Evolutionary conservation across 2,888 invertebrate genomes (phyloP), one percentile per base, ranked within the genome.

Genomic region (Megalurothrips usitatus): DNA sequence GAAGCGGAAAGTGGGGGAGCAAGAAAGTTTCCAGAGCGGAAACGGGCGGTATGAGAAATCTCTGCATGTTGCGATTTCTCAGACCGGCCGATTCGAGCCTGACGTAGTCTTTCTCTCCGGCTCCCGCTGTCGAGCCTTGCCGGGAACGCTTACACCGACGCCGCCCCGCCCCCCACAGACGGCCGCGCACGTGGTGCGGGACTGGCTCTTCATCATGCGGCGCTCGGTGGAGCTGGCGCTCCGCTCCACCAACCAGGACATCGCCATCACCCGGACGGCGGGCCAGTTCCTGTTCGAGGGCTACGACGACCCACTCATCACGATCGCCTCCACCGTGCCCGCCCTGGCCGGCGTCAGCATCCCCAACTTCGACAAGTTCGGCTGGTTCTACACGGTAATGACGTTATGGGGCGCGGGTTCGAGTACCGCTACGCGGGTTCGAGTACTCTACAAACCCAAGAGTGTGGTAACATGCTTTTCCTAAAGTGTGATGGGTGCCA

Each of bases 251-350:
- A 75, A 75, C 28, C 83, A 83, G 52, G 82, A 82, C 34, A 81
- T 84, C 28, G 82, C 82, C 78, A 89, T 92, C 0, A 90, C 91
- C 0, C 93, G 91, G 85, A 89, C 90, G 0, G 93, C 92, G 0
- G 89, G 91, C 8, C 91, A 96, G 85, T 87, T 95, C 26, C 88
- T 96, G 0, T 95, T 96, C 85, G 92, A 93, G 1, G 96, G 96
- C 0, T 96, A 95, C 85, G 89, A 90, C 0, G 96, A 96, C 86
- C 87, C 91, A 0, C 86, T 96, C 80, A 89, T 96, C 81, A 90
- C 91, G 68, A 82, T 85, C 81, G 85, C 85, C 11, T 82, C 84
- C 68, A 82, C 80, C 14, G 80, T 85, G 81, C 84, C 85, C 1
- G 81, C 81, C 11, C 83, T 85, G 17, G 82, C 84, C 9, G 83